A percentile compares a stretch with the other conserved stretches of the same genome.
Evolutionary conservation across 2,888 invertebrate genomes (phyloP).

Genomic region (Apodemia mormo): DNA sequence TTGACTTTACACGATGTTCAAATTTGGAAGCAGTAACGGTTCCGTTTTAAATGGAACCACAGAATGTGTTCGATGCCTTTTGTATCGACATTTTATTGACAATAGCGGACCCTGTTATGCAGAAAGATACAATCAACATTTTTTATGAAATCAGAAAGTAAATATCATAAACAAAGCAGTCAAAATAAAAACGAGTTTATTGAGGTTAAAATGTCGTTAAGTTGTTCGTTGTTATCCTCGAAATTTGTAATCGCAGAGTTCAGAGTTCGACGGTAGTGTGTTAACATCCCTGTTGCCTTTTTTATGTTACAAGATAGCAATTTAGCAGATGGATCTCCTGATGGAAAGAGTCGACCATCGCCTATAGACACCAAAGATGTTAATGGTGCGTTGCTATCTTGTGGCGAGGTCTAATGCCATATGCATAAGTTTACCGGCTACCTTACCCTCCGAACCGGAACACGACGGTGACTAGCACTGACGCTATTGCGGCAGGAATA

Average conservation of each 20-base stretch:
- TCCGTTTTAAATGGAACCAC: neutral
- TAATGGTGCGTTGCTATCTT: too few relatives aligned
- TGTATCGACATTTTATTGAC: neutral
- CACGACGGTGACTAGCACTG: too few relatives aligned
- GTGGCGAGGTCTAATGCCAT: too few relatives aligned
- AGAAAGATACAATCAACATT: neutral
- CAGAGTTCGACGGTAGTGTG: too few relatives aligned
- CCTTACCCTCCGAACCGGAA: too few relatives aligned
- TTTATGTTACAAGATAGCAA: too few relatives aligned
- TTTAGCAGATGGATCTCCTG: too few relatives aligned
- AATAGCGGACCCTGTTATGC: neutral
- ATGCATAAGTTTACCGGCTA: too few relatives aligned
- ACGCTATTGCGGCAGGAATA: too few relatives aligned
- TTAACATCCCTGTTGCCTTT: too few relatives aligned
- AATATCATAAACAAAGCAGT: neutral
- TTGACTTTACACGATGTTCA: constrained; percentile 4
- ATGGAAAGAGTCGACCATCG: too few relatives aligned
- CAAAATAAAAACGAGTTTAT: neutral
- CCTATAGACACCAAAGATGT: too few relatives aligned
- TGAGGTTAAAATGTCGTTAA: neutral
- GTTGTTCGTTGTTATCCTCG: neutral
- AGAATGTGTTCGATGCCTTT: neutral
- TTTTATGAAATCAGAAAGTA: neutral
- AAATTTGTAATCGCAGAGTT: neutral
- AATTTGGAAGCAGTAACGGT: neutral